phyloP scores from a whole-genome alignment of 2,888 invertebrate species.

The Eristalis pertinax region DNA sequence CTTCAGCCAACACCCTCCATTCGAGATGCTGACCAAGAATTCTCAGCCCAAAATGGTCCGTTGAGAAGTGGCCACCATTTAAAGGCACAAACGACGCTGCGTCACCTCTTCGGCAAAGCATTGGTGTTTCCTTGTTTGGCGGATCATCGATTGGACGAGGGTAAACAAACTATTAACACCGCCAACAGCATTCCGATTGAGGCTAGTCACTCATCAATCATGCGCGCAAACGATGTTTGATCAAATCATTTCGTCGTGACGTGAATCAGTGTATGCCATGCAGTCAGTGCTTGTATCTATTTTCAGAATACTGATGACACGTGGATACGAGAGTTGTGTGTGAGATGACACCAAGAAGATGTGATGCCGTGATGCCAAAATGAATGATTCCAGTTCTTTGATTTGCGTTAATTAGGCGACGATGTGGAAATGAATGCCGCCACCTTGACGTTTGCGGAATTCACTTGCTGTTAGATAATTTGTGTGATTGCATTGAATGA shows the following conservation, averaged over 20 bases:
- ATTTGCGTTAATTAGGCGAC: neutral
- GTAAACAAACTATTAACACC: slow-evolving; percentile 52
- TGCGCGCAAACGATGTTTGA: slow-evolving; percentile 4
- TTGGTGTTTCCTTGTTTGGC: slow-evolving; percentile 30
- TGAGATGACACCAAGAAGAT: neutral
- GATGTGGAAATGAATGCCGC: neutral
- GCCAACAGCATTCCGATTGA: slow-evolving; percentile 26
- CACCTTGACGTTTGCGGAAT: neutral
- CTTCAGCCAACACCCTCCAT: no score
- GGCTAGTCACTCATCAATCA: slow-evolving; percentile 26
- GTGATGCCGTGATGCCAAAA: neutral
- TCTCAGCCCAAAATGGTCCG: neutral
- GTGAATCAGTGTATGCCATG: slow-evolving; percentile 1
- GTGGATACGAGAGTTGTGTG: neutral
- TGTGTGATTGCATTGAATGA: neutral
- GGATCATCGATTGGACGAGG: slow-evolving; percentile 5
- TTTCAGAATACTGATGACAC: neutral
- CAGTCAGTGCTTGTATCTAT: neutral
- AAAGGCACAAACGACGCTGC: neutral
- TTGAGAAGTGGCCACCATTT: neutral
- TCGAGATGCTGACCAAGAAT: neutral
- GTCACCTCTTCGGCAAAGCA: neutral
- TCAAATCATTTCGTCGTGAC: neutral
- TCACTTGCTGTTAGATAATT: neutral
- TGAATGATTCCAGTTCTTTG: neutral